phyloP scores from a whole-genome alignment of 2,888 invertebrate genomes.

The Amiota mariae region DNA sequence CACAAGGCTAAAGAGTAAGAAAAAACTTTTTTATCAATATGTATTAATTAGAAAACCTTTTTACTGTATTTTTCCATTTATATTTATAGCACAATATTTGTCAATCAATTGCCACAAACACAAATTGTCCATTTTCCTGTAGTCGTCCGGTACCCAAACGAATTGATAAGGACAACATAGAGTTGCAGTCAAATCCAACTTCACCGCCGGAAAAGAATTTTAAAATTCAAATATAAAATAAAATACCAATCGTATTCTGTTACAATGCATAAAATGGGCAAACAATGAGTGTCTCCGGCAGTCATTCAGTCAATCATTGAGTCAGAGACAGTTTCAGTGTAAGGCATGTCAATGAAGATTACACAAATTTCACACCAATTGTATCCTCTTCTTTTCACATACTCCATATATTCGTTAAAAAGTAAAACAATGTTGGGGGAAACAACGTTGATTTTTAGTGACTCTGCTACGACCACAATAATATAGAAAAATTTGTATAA shows the following conservation, averaged over 20 bases:
- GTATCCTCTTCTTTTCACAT: not conserved
- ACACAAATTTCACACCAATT: conserved; percentile 32
- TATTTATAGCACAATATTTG: conserved; percentile 65
- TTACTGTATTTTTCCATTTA: conserved; percentile 42
- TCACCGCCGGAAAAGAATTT: conserved; percentile 65
- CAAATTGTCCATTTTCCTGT: conserved; percentile 73
- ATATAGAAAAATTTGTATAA: conserved; percentile 63
- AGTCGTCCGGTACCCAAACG: conserved; percentile 52
- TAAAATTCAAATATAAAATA: conserved; percentile 71
- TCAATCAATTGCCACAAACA: conserved; percentile 73
- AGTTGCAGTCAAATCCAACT: conserved; percentile 31
- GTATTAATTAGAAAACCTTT: conserved; percentile 58
- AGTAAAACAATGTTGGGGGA: conserved; percentile 6
- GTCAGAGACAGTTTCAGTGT: conserved; percentile 12
- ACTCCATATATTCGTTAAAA: conserved; percentile 20
- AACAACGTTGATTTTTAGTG: not conserved
- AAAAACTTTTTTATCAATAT: conserved; percentile 47
- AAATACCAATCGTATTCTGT: conserved; percentile 70
- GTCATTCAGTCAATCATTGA: conserved; percentile 41
- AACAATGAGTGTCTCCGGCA: conserved; percentile 47
- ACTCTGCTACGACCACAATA: conserved; percentile 49
- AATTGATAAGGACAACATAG: conserved; percentile 3
- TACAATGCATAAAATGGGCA: conserved; percentile 57
- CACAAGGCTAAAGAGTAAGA: not conserved
- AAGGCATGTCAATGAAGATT: conserved; percentile 29